Percentiles rank a stretch among this genome's conserved stretches.
These are phyloP conservation scores for Cladopsammia gracilis DNA, from an alignment of 64 coral and sea anemone species.

Conservation along the genomic window DNA sequence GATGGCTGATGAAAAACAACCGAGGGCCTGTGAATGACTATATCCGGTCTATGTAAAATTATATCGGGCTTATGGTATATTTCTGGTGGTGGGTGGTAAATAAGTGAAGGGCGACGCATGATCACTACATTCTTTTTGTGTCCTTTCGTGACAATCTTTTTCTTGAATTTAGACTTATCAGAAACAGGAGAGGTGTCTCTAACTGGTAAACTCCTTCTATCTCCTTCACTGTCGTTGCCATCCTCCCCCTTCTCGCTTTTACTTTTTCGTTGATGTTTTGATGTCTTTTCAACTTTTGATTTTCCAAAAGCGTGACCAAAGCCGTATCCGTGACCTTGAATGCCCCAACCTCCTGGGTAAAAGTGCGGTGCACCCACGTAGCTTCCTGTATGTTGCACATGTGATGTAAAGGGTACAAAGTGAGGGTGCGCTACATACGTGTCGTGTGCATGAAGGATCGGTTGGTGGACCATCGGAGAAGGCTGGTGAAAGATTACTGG, in stretches of 20 bases:
- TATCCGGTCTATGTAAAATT: constrained; percentile 79
- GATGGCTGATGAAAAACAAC: constrained; percentile 83
- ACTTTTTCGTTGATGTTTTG: not conserved
- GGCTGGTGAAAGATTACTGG: constrained; percentile 71
- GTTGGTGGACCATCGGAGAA: constrained; percentile 68
- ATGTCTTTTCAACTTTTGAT: constrained; percentile 59
- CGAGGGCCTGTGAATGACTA: constrained; percentile 80
- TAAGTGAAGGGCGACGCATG: constrained; percentile 69
- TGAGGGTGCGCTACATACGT: constrained; percentile 46
- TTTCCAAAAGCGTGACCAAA: constrained; percentile 63
- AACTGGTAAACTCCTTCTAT: not conserved
- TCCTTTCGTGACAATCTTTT: constrained; percentile 50
- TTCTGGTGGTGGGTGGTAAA: constrained; percentile 89
- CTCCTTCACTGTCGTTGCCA: not conserved
- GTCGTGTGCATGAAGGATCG: constrained; percentile 69
- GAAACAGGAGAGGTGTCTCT: not conserved
- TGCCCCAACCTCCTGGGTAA: constrained; percentile 40
- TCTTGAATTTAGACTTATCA: constrained; percentile 9
- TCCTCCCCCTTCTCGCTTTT: not conserved
- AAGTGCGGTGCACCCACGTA: constrained; percentile 60
- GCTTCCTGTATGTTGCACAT: constrained; percentile 13
- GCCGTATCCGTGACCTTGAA: not conserved
- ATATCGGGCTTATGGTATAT: constrained; percentile 84
- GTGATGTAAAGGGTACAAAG: constrained; percentile 35
- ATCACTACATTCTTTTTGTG: constrained; percentile 81